phyloP scores from a whole-genome alignment of 2,797 vertebrate genomes.

The Falco berigora region DNA sequence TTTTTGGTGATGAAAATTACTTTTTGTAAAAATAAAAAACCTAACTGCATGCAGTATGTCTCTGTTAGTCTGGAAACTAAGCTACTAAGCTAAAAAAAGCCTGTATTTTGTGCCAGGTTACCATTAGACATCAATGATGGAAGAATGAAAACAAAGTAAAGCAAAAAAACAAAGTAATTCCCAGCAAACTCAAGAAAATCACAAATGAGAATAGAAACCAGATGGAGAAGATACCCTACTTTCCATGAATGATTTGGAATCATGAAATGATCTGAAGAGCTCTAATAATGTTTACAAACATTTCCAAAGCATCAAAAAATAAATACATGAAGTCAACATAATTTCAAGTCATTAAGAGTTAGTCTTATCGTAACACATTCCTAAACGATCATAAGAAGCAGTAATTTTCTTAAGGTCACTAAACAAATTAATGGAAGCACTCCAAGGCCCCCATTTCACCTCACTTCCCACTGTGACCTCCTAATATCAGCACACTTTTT shows the following conservation, averaged over 20 bases:
- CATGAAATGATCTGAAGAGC: neutral
- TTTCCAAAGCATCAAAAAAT: neutral
- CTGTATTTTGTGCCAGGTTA: neutral
- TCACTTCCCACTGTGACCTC: neutral
- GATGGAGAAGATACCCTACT: neutral
- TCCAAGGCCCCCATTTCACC: neutral
- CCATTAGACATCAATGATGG: neutral
- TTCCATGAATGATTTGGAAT: neutral
- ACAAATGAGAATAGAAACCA: neutral
- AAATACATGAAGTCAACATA: accelerated
- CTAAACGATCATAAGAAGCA: neutral
- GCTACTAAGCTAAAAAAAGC: neutral
- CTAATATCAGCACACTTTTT: neutral
- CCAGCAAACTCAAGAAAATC: neutral
- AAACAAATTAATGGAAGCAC: neutral
- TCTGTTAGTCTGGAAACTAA: neutral
- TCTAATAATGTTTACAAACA: neutral
- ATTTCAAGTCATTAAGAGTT: neutral
- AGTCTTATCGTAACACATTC: neutral
- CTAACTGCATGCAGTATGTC: neutral
- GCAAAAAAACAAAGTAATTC: neutral
- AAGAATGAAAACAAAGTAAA: neutral
- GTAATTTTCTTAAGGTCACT: neutral
- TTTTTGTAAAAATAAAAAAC: neutral
- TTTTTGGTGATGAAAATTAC: neutral